Conservation (phyloP, 2,113 vertebrate species). For the Neotragus moschatus region DNA sequence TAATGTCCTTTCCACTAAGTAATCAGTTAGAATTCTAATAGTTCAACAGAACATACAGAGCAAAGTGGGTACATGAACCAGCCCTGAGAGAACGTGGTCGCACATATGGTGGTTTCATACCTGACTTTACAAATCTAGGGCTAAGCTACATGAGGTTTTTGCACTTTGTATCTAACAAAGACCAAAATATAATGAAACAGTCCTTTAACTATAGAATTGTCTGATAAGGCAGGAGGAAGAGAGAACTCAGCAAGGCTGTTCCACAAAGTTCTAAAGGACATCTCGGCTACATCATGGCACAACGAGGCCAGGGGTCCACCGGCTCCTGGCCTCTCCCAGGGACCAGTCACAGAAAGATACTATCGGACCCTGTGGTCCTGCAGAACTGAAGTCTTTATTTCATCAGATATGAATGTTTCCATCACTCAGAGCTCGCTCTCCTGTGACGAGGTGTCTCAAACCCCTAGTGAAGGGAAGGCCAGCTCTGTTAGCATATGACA, state of each 20-base stretch:
- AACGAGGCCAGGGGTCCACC: not conserved
- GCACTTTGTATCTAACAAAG: not conserved
- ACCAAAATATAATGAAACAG: not conserved
- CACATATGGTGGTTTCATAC: not conserved
- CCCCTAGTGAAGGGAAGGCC: not conserved
- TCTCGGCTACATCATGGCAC: not conserved
- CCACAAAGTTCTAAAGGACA: not conserved
- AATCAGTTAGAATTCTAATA: not conserved
- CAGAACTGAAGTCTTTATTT: not conserved
- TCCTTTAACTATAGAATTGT: not conserved
- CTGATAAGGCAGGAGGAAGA: not conserved
- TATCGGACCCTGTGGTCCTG: no score
- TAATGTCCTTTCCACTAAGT: constrained; percentile 47
- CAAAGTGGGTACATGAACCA: not conserved
- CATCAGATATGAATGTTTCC: not conserved
- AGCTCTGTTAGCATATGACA: not conserved
- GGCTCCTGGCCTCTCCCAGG: not conserved
- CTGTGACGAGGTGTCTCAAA: not conserved
- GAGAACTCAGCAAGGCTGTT: not conserved
- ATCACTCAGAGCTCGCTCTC: not conserved
- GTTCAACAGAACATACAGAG: not conserved
- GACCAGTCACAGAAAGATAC: not conserved
- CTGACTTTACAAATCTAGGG: constrained; percentile 7
- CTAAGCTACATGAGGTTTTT: not conserved
- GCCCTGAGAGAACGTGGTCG: not conserved